Evolutionary conservation across 2,888 invertebrate species (phyloP).

Genomic region (Rambutsinella grinnellia): DNA sequence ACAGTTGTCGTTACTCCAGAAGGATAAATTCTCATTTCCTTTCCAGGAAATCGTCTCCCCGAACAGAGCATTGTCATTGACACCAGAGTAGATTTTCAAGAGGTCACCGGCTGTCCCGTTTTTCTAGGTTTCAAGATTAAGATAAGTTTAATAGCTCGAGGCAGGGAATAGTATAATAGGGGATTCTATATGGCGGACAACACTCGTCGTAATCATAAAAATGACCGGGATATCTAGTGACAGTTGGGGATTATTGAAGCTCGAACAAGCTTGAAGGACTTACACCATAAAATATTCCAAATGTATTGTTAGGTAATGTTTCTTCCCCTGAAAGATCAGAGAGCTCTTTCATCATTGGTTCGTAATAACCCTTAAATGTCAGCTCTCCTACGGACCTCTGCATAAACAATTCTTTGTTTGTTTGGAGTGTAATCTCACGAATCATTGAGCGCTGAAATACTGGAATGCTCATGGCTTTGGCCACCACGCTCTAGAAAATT

Average conservation of each 20-base stretch:
- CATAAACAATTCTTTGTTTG: conserved; percentile 40
- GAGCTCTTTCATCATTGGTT: conserved; percentile 33
- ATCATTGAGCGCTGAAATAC: conserved; percentile 16
- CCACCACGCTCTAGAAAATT: conserved; percentile 32
- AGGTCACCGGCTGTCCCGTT: conserved; percentile 58
- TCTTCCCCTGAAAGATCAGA: conserved; percentile 30
- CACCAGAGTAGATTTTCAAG: conserved; percentile 50
- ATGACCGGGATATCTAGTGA: too few relatives aligned
- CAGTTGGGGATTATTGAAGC: too few relatives aligned
- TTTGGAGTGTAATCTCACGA: conserved; percentile 7
- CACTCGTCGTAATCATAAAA: too few relatives aligned
- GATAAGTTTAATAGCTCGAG: neutral
- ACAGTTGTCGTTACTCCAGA: conserved; percentile 46
- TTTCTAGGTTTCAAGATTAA: too few relatives aligned
- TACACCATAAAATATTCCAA: conserved; percentile 55
- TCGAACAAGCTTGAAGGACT: conserved; percentile 9
- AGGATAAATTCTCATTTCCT: conserved; percentile 23
- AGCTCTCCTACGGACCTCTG: conserved; percentile 35
- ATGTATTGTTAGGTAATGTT: conserved; percentile 45
- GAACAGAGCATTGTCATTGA: conserved; percentile 35
- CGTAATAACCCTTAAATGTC: conserved; percentile 47
- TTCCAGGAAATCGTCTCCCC: conserved; percentile 52
- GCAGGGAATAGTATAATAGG: too few relatives aligned
- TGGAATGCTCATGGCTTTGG: conserved; percentile 8
- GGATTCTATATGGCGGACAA: too few relatives aligned